A percentile compares a stretch with the other conserved stretches of the same genome.
Evolutionary conservation across 2,797 vertebrate species (phyloP).

Genomic region (Sylvia borin): DNA sequence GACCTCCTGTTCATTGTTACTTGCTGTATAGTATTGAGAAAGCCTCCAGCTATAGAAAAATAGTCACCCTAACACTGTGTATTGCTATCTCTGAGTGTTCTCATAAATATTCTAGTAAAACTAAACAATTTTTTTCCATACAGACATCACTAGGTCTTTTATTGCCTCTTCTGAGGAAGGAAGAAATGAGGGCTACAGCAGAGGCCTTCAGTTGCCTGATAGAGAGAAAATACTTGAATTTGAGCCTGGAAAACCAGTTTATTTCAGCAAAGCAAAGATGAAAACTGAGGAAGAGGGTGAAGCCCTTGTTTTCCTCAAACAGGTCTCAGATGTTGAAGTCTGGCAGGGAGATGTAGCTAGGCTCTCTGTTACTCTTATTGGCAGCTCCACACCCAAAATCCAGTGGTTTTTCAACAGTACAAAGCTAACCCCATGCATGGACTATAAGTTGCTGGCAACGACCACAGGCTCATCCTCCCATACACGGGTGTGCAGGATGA

Average conservation of each 20-base stretch:
- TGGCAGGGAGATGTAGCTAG: conserved; percentile 81
- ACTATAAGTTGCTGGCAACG: conserved; percentile 81
- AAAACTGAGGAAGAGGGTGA: conserved; percentile 77
- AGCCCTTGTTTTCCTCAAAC: conserved; percentile 84
- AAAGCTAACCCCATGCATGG: conserved; percentile 76
- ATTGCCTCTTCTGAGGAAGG: conserved; percentile 86
- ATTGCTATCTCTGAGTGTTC: background rate
- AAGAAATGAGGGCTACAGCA: conserved; percentile 85
- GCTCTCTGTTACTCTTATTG: conserved; percentile 84
- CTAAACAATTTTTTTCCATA: conserved; percentile 76
- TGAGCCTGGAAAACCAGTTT: conserved; percentile 86
- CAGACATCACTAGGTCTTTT: conserved; percentile 90
- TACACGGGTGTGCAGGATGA: conserved; percentile 81
- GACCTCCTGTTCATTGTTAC: background rate
- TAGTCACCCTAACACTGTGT: background rate
- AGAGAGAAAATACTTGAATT: conserved; percentile 92
- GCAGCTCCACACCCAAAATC: conserved; percentile 86
- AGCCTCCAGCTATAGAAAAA: background rate
- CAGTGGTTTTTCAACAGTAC: conserved; percentile 88
- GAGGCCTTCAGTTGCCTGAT: conserved; percentile 81
- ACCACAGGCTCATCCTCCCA: conserved; percentile 86
- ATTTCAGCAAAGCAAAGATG: conserved; percentile 81
- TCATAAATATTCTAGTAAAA: conserved; percentile 56
- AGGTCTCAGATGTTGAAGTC: conserved; percentile 78
- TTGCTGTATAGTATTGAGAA: background rate